phyloP scores from a whole-genome alignment of 2,797 vertebrate species.

The Rhinatrema bivittatum region DNA sequence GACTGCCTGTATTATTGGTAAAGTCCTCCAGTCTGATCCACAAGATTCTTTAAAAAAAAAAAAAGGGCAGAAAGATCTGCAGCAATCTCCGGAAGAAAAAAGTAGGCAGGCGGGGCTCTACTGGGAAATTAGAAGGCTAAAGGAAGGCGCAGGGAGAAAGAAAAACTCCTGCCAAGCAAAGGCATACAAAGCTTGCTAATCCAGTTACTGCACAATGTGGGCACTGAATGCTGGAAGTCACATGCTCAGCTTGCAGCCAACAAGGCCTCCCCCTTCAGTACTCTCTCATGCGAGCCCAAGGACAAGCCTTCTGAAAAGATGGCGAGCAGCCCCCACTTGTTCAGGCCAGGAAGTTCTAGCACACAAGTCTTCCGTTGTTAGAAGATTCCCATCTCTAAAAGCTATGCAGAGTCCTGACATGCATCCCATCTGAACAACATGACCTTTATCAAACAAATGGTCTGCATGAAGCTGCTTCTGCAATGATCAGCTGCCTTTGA shows the following conservation, averaged over 20 bases:
- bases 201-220: slow-evolving; percentile 40
- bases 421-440: accelerated
- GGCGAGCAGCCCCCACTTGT: neutral
- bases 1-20: too few species aligned
- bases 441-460: too few species aligned
- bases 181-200: slow-evolving; percentile 35
- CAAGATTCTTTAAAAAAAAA: too few species aligned
- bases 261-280: slow-evolving; percentile 14
- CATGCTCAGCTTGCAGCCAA: slow-evolving; percentile 26
- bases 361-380: slow-evolving; percentile 2
- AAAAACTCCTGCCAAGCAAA: slow-evolving; percentile 34
- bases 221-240: slow-evolving; percentile 31
- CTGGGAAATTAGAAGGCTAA: slow-evolving; percentile 25
- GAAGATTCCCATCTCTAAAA: neutral
- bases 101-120: too few species aligned
- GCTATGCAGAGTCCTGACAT: neutral
- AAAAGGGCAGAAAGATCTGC: too few species aligned
- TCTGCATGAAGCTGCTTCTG: too few species aligned
- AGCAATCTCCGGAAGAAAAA: slow-evolving; percentile 9
- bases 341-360: slow-evolving; percentile 7
- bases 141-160: slow-evolving; percentile 34
- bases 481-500: too few species aligned
- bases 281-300: slow-evolving; percentile 5
- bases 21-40: too few species aligned
- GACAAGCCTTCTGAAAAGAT: slow-evolving; percentile 6